phyloP scores from a whole-genome alignment of 2,888 invertebrate genomes.

The Hoplodrina blanda region DNA sequence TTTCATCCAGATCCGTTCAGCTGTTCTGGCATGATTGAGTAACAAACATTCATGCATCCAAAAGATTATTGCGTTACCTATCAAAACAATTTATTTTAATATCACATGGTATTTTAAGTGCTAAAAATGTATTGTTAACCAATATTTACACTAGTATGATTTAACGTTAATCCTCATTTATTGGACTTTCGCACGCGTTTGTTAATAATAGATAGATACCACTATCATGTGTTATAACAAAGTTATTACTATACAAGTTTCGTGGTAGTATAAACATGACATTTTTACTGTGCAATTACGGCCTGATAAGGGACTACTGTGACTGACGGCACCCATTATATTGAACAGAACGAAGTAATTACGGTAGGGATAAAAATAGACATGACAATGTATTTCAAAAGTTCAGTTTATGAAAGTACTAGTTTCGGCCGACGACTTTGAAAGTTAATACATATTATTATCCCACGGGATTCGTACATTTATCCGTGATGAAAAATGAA shows the following conservation, averaged over 20 bases:
- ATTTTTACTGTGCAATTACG: constrained; percentile 9
- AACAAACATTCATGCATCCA: too few relatives aligned
- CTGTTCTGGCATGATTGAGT: too few relatives aligned
- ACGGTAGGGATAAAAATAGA: background rate
- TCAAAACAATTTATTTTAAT: background rate
- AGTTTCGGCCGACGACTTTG: too few relatives aligned
- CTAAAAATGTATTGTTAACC: background rate
- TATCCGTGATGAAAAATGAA: too few relatives aligned
- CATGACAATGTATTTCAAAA: background rate
- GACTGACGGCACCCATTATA: constrained; percentile 1
- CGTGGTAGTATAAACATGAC: constrained; percentile 10
- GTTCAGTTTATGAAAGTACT: background rate
- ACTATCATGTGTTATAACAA: constrained; percentile 9
- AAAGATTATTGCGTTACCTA: too few relatives aligned
- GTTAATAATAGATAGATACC: constrained; percentile 9
- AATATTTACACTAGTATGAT: constrained; percentile 16
- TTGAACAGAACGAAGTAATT: background rate
- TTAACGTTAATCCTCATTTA: constrained; percentile 23
- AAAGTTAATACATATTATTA: too few relatives aligned
- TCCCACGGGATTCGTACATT: too few relatives aligned
- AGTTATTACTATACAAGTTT: constrained; percentile 9
- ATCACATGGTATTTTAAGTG: background rate
- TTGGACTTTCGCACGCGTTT: constrained; percentile 30
- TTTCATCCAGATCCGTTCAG: too few relatives aligned
- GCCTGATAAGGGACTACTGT: background rate